These are phyloP conservation scores for Magallana angulata DNA, from an alignment of 1,140 invertebrate genomes.

Conservation along the genomic window DNA sequence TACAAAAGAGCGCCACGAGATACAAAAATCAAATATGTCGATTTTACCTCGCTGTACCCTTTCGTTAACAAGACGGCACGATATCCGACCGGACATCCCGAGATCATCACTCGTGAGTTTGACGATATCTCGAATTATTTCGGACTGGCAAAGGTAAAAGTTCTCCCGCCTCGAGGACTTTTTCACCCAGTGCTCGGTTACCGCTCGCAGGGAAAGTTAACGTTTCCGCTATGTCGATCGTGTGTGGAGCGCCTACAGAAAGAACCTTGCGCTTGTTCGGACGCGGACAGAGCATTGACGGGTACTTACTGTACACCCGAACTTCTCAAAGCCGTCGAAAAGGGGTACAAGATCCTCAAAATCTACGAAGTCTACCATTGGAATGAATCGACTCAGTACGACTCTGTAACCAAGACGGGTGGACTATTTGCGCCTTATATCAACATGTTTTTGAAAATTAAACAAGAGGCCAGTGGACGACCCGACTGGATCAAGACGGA, in stretches of 20 bases:
- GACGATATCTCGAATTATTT: constrained; percentile 25
- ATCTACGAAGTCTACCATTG: constrained; percentile 76
- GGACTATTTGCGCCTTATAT: constrained; percentile 61
- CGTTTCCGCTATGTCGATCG: constrained; percentile 49
- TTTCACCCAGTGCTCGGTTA: constrained; percentile 51
- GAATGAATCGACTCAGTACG: constrained; percentile 61
- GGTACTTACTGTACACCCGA: constrained; percentile 78
- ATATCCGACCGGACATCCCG: constrained; percentile 49
- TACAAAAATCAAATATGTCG: constrained; percentile 45
- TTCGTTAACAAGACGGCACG: constrained; percentile 41
- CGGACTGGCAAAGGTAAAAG: constrained; percentile 43
- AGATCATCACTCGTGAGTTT: constrained; percentile 47
- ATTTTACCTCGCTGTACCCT: constrained; percentile 40
- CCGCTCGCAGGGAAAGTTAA: constrained; percentile 44
- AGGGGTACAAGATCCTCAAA: constrained; percentile 75
- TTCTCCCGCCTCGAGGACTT: constrained; percentile 35
- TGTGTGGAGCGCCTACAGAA: constrained; percentile 49
- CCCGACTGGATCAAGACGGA: constrained; percentile 55
- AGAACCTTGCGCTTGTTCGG: constrained; percentile 43
- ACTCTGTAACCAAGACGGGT: constrained; percentile 8
- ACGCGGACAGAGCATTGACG: constrained; percentile 66
- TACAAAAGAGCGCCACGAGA: neutral
- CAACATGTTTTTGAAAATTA: constrained; percentile 66
- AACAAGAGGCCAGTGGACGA: constrained; percentile 65
- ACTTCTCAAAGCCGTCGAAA: constrained; percentile 72